Evolutionary conservation across 2,113 vertebrate species (phyloP).

Genomic region (Microtus richardsoni): DNA sequence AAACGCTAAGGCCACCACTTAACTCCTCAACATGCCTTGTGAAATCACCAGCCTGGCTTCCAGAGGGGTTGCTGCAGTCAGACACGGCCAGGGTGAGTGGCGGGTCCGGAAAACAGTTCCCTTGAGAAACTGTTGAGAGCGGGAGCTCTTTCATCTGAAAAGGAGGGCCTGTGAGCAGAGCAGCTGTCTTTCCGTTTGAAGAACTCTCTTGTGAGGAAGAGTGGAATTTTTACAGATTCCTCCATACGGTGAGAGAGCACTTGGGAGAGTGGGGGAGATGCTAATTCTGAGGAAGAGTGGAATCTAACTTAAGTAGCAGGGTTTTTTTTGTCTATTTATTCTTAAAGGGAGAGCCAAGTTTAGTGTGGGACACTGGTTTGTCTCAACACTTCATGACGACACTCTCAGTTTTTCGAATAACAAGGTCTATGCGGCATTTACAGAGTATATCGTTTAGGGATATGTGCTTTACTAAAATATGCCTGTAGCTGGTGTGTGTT

Average conservation of each 20-base stretch:
- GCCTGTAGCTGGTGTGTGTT: neutral
- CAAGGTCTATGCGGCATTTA: accelerated
- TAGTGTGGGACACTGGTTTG: neutral
- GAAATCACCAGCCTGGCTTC: neutral
- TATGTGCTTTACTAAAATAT: neutral
- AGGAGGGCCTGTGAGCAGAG: neutral
- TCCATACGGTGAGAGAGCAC: neutral
- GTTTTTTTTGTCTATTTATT: too few species aligned
- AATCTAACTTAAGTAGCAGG: neutral
- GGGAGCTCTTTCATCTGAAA: neutral
- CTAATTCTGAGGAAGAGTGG: neutral
- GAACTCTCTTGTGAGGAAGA: neutral
- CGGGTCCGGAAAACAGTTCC: neutral
- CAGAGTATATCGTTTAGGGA: neutral
- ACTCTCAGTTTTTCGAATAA: neutral
- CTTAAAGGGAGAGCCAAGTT: neutral
- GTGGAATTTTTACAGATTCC: neutral
- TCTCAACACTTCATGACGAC: neutral
- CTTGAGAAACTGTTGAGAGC: neutral
- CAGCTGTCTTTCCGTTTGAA: neutral
- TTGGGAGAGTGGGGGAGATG: neutral
- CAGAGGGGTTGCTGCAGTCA: neutral
- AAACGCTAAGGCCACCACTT: neutral
- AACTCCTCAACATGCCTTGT: neutral
- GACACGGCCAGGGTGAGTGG: neutral